Evolutionary conservation across 2,113 vertebrate genomes (phyloP).

Genomic region (Scopus umbretta): DNA sequence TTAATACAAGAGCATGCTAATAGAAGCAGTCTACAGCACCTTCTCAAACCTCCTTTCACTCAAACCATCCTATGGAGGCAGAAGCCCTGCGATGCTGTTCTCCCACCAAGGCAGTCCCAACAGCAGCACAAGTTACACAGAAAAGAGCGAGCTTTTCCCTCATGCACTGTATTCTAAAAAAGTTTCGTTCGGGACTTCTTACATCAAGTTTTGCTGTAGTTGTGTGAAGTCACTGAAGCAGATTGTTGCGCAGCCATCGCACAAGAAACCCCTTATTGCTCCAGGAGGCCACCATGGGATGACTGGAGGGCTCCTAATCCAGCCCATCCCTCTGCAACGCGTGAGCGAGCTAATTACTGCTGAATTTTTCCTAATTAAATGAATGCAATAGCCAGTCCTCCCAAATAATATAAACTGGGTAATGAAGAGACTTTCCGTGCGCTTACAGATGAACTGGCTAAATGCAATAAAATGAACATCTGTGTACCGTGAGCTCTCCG

Average conservation of each 20-base stretch:
- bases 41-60: neutral
- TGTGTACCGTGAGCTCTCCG: neutral
- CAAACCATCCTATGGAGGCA: neutral
- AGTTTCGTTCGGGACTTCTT: neutral
- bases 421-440: neutral
- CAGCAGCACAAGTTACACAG: neutral
- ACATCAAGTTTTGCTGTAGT: neutral
- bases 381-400: neutral
- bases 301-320: neutral
- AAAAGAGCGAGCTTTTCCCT: neutral
- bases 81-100: neutral
- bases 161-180: accelerated
- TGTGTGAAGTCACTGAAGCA: neutral
- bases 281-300: neutral
- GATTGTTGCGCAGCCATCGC: accelerated
- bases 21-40: neutral
- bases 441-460: neutral
- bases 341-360: neutral
- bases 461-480: neutral
- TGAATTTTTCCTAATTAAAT: conserved; percentile 6
- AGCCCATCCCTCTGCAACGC: neutral
- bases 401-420: neutral
- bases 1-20: neutral
- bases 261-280: neutral
- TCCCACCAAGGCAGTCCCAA: neutral